Evolutionary conservation across 2,888 invertebrate species (phyloP), one percentile per base, ranked within the genome.

Genomic region (Zele albiditarsus): DNA sequence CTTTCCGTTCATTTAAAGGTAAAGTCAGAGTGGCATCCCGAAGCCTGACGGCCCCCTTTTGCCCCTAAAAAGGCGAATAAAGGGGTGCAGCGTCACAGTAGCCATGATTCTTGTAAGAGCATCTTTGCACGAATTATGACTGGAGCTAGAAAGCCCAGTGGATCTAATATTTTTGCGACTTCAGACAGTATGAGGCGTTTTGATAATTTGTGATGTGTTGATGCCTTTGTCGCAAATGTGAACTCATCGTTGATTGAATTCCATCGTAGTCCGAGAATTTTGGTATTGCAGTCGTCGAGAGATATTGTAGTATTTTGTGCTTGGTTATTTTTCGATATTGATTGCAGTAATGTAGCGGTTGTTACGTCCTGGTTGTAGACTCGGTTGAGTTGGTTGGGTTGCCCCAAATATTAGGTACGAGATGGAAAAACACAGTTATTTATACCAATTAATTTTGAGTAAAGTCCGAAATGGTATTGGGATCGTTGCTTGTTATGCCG

Each of bases 91-190:
- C n/a, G n/a, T n/a, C n/a, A n/a, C n/a, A n/a, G n/a, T n/a, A 58
- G 58, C 25, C 58, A 58, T 27, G 6, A 27, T 58, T 58, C 58
- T 58, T 58, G 25, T 3, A 58, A 6, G 8, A 58, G 58, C 14
- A 58, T 58, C 14, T 58, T 58, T 25, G 58, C 58, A 27, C 25
- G 23, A 49, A 49, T 49, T 16, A 49, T 49, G 49, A 49, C 49
- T 49, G 49, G 49, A n/a, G 49, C 20, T 49, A 58, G 25, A 58
- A 58, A 58, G 10, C 58, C 58, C 25, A 58, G 58, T 2, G 58
- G 58, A 27, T 25, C 27, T 2, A 58, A 58, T 10, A 58, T 6
- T 14, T 58, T 23, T 58, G 58, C 23, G 14, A 58, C 58, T 25
- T 58, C 58, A 58, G 58, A 58, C 12, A 58, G 25, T 12, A 58